phyloP scores from a whole-genome alignment of 1,140 invertebrate genomes.

The Apolygus lucorum region DNA sequence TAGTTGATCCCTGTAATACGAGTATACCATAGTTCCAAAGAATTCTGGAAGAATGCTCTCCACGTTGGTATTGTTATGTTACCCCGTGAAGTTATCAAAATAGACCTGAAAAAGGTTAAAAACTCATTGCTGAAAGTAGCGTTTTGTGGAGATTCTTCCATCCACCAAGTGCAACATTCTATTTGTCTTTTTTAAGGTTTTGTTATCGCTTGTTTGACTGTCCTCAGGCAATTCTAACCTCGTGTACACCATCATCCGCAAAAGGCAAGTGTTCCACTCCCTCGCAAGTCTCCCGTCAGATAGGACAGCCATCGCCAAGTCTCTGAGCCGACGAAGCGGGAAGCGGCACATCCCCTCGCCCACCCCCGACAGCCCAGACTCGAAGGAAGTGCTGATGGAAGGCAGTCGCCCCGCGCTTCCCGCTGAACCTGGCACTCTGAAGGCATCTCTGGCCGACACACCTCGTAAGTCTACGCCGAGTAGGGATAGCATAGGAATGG shows the following conservation, averaged over 20 bases:
- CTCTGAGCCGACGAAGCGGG: conserved; percentile 56
- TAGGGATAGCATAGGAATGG: neutral
- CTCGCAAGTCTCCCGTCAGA: conserved; percentile 93
- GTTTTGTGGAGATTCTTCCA: too few relatives aligned
- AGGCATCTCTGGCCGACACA: conserved; percentile 79
- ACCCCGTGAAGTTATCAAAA: too few relatives aligned
- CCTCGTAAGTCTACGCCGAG: conserved; percentile 49
- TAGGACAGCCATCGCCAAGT: conserved; percentile 76
- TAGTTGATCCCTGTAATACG: too few relatives aligned
- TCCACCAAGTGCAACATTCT: too few relatives aligned
- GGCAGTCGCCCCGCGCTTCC: conserved; percentile 74
- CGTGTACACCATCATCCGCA: conserved; percentile 97
- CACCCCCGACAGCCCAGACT: conserved; percentile 39
- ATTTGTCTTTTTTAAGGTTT: too few relatives aligned
- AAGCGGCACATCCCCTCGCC: conserved; percentile 37
- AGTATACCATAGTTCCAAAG: too few relatives aligned
- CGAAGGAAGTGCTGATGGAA: conserved; percentile 65
- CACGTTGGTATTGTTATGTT: too few relatives aligned
- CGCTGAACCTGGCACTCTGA: conserved; percentile 81
- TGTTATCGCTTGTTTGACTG: neutral
- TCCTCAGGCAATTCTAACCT: conserved; percentile 85
- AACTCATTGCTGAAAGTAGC: too few relatives aligned
- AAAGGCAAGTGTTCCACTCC: conserved; percentile 93
- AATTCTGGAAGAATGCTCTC: too few relatives aligned
- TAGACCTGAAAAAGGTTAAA: too few relatives aligned